A percentile compares a stretch with the other conserved stretches of the same genome.
Conservation (phyloP, 2,797 vertebrate species). For the Lerista edwardsae region DNA sequence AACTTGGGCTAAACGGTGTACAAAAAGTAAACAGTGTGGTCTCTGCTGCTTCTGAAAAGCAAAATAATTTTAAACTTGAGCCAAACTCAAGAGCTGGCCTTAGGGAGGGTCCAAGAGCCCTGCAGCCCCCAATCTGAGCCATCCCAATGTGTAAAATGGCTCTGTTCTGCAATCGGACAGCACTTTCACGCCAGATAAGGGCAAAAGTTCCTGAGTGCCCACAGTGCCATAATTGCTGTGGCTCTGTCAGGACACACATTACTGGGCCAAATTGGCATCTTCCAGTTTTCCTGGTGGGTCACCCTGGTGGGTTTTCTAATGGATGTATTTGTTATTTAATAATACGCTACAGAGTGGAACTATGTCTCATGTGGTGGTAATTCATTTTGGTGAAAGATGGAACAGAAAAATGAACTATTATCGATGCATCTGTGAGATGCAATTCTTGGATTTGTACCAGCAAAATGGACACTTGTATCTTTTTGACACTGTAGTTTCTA, state of each 20-base stretch:
- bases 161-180: too few relatives aligned
- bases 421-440: too few relatives aligned
- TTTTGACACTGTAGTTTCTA: background rate
- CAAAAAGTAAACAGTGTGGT: background rate
- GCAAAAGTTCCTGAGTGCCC: too few relatives aligned
- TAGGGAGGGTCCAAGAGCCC: too few relatives aligned
- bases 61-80: background rate
- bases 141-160: too few relatives aligned
- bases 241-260: too few relatives aligned
- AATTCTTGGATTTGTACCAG: background rate
- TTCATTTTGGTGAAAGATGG: background rate
- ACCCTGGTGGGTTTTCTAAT: background rate
- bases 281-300: too few relatives aligned
- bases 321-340: background rate
- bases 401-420: background rate
- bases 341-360: background rate
- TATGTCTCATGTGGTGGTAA: background rate
- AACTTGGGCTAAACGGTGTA: background rate
- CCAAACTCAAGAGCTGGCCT: too few relatives aligned
- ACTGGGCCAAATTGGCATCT: too few relatives aligned
- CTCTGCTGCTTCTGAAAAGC: background rate
- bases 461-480: background rate
- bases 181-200: too few relatives aligned
- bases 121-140: too few relatives aligned
- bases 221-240: too few relatives aligned